Evolutionary conservation across 2,797 vertebrate genomes (phyloP), one percentile per base, ranked within the genome.

Genomic region (Pelodytes ibericus): DNA sequence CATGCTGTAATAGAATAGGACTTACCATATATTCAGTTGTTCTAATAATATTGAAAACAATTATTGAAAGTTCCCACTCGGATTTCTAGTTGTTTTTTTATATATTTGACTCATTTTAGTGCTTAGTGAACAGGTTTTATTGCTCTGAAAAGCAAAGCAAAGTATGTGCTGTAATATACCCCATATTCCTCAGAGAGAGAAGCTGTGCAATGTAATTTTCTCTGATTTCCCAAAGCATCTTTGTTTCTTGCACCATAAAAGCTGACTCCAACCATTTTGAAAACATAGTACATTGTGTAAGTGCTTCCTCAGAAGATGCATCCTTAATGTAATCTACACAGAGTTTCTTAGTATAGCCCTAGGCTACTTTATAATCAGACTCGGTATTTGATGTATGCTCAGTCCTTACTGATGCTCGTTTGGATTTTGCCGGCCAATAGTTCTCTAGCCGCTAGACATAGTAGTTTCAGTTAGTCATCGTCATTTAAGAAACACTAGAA

Each of bases 191-290:
- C 49, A 53, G 49, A 53, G 49, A 53, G n/a, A 8, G 6, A 53
- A 11, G 7, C 2, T 53, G 49, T 53, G 49, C 49, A 53, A 7
- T 11, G 22, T 20, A 39, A 6, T 53, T 53, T 20, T 24, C 44
- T 49, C 18, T 49, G 44, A 49, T 53, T 53, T 53, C n/a, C 49
- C 49, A 22, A 20, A 22, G 49, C 49, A 53, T 53, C 49, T 53
- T 24, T 53, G 49, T 24, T 53, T 53, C 16, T 53, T n/a, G 24
- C 49, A 53, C 49, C 22, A 53, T 53, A 53, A 53, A 53, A 4
- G n/a, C 49, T 53, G 49, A 24, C n/a, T 49, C 44, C 16, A 16
- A 53, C 49, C 49, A 53, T 53, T 53, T 53, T 53, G 24, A 7
- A 20, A 53, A 53, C 6, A 20, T 5, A 8, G 49, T 22, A 53